Percentiles rank a stretch among this genome's conserved stretches.
Evolutionary conservation across 2,113 vertebrate genomes (phyloP).

Genomic region (Anhinga anhinga): DNA sequence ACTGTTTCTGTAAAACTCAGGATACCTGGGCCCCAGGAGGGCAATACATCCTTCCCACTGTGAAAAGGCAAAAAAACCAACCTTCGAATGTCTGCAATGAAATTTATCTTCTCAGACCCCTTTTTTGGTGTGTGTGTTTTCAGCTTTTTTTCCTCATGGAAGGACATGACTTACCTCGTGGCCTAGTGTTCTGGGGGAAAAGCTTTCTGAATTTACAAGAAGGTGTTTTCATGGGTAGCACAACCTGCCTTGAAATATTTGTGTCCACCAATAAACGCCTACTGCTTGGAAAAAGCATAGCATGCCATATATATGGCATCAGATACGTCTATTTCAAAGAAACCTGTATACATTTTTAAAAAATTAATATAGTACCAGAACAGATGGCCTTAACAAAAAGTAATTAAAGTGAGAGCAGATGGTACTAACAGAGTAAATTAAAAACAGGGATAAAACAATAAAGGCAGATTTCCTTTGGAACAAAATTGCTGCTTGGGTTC

Average conservation of each 20-base stretch:
- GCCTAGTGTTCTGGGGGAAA: neutral
- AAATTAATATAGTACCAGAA: neutral
- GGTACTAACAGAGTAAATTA: neutral
- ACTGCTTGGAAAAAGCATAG: neutral
- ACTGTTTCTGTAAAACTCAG: neutral
- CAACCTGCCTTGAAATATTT: neutral
- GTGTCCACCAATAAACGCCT: neutral
- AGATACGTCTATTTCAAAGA: neutral
- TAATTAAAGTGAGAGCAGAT: neutral
- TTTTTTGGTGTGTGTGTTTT: no score
- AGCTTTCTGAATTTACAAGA: neutral
- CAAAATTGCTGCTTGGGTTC: neutral
- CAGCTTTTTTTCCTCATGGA: neutral
- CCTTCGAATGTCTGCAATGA: neutral
- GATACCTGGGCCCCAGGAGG: neutral
- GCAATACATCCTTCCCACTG: neutral
- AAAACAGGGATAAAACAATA: neutral
- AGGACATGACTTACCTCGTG: neutral
- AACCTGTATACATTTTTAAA: neutral
- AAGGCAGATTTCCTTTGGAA: constrained; percentile 14
- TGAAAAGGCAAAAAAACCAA: neutral
- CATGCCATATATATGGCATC: neutral
- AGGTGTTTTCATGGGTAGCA: neutral
- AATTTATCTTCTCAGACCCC: neutral
- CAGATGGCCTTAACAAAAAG: neutral